Base-by-base conservation (phyloP, 1,140 invertebrate species). In the Penaeus indicus region DNA sequence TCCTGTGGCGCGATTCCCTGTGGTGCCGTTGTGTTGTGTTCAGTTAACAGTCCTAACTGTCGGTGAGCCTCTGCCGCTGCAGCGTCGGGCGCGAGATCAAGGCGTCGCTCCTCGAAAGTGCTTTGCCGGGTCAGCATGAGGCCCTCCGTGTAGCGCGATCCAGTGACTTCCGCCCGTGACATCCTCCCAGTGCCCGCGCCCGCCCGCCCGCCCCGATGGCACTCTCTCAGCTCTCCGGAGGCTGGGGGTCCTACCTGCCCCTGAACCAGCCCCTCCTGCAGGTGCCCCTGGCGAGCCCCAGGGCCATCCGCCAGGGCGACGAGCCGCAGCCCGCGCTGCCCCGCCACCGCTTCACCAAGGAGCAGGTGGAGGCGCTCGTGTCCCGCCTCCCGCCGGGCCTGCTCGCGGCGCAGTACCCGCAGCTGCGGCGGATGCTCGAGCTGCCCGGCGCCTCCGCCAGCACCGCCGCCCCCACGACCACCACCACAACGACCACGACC, bases 191-290 rank as follows among this genome's bases (percentile, higher is more conserved):
- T 54, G 54, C 10, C 54, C 54, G 54, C 54, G 54, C 13, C 47
- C 10, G 0, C 11, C 16, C 54, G 54, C 54, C 54, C 11, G 2
- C 54, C 54, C 10, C 5, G 10, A 54, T 54, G 54, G 54, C 54
- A 54, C 54, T 54, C 54, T 54, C 54, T 54, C 54, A 54, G 64
- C 22, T 42, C 61, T 84, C n/a, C 25, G 81, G 81, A 13, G 18
- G 54, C 54, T 62, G 77, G 21, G 19, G 42, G 13, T 54, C 63
- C 13, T 84, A 83, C 54, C 60, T 78, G 69, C 80, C 86, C 67
- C 64, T 82, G 54, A 47, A 88, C 86, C 86, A 86, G 77, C 85
- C 85, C 22, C 13, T 86, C 27, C n/a, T 86, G 77, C 77, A 86
- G 75, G 60, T 88, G 81, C 86, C 86, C 67, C 18, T 75, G 67